These are phyloP conservation scores for Latrodectus geometricus DNA, from an alignment of 1,140 invertebrate species.

Conservation along the genomic window DNA sequence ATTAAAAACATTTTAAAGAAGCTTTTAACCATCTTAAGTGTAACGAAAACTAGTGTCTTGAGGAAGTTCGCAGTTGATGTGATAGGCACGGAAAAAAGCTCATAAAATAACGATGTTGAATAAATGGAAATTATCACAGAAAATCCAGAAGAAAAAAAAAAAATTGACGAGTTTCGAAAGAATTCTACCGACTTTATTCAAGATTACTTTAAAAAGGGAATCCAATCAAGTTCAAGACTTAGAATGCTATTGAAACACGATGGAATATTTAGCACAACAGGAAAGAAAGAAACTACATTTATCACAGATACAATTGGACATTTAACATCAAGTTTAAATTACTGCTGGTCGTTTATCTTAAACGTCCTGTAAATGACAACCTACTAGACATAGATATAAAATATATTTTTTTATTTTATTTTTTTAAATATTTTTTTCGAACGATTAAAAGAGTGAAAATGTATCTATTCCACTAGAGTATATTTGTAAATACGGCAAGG, in stretches of 20 bases:
- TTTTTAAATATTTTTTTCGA: neutral
- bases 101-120: slow-evolving; percentile 47
- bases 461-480: slow-evolving; percentile 11
- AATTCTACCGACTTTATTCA: neutral
- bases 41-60: slow-evolving; percentile 16
- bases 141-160: slow-evolving; percentile 38
- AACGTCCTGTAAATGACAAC: neutral
- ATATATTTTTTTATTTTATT: slow-evolving; percentile 19
- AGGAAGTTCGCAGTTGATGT: slow-evolving; percentile 41
- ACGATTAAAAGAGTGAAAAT: neutral
- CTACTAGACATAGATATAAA: slow-evolving; percentile 25
- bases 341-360: slow-evolving; percentile 8
- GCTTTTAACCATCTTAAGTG: neutral
- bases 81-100: slow-evolving; percentile 56
- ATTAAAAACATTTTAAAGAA: neutral
- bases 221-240: too few relatives aligned
- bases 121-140: slow-evolving; percentile 52
- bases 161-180: neutral
- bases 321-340: slow-evolving; percentile 16
- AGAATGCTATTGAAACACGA: neutral
- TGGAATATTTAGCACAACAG: neutral
- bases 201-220: neutral
- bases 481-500: slow-evolving; percentile 26
- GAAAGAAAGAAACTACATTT: slow-evolving; percentile 18
- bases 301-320: slow-evolving; percentile 58